phyloP scores from a whole-genome alignment of 37 sponge, comb jelly and placozoan species.

The Spongilla lacustris region DNA sequence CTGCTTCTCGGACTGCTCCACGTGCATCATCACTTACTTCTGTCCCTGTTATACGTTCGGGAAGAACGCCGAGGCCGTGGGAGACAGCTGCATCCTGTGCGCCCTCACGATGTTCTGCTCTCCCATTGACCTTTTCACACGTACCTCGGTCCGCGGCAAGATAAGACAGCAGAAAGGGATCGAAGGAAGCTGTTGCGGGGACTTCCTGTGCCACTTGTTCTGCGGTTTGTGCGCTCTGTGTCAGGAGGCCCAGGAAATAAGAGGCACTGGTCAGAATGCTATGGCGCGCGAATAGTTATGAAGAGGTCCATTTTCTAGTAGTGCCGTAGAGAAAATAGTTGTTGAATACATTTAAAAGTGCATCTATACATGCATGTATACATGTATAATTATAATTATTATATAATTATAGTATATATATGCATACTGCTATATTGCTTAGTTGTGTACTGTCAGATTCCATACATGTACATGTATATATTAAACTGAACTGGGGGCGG shows the following conservation, averaged over 20 bases:
- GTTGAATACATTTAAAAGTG: too few relatives aligned
- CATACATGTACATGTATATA: too few relatives aligned
- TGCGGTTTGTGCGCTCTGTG: slow-evolving; percentile 4
- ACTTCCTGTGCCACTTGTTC: slow-evolving; percentile 31
- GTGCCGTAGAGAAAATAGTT: too few relatives aligned
- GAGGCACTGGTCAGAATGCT: not conserved
- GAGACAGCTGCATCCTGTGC: slow-evolving; percentile 9
- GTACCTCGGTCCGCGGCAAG: slow-evolving; percentile 4
- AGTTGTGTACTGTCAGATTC: too few relatives aligned
- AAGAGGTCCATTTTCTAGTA: too few relatives aligned
- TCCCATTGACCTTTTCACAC: not conserved
- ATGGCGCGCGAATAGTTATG: too few relatives aligned
- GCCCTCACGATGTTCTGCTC: not conserved
- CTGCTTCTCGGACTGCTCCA: slow-evolving; percentile 23
- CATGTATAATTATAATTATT: too few relatives aligned
- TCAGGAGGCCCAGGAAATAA: slow-evolving; percentile 31
- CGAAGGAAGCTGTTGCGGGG: slow-evolving; percentile 13
- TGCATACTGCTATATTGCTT: too few relatives aligned
- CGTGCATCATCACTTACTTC: slow-evolving; percentile 14
- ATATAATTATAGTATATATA: too few relatives aligned
- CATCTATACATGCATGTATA: too few relatives aligned
- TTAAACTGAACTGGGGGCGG: too few relatives aligned
- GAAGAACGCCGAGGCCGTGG: slow-evolving; percentile 29
- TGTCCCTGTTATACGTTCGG: slow-evolving; percentile 32
- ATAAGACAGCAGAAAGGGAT: slow-evolving; percentile 29